A percentile compares a stretch with the other conserved stretches of the same genome.
These are phyloP conservation scores for Mesocentrotus franciscanus DNA, from an alignment of 53 echinoderm and acorn worm species.

Conservation along the genomic window DNA sequence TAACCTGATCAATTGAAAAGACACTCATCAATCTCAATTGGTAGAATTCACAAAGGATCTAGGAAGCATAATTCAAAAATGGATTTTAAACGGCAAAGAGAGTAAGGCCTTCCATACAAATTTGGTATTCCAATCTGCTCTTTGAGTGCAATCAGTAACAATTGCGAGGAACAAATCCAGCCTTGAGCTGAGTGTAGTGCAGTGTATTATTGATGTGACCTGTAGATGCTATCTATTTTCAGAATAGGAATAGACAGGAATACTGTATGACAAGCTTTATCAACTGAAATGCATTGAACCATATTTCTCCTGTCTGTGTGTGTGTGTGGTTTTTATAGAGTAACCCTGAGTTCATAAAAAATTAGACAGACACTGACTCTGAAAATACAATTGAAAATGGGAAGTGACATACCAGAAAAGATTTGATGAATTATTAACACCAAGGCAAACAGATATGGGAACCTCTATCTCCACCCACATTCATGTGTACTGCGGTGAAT, in stretches of 20 bases:
- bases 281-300: background rate
- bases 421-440: background rate
- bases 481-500: background rate
- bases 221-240: background rate
- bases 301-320: background rate
- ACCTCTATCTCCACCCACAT: background rate
- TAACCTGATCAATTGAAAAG: background rate
- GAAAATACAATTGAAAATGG: background rate
- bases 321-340: background rate
- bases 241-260: background rate
- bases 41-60: background rate
- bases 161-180: background rate
- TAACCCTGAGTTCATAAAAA: background rate
- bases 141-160: background rate
- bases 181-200: background rate
- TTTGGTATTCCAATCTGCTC: constrained; percentile 32
- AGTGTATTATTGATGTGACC: background rate
- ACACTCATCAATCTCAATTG: constrained; percentile 23
- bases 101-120: background rate
- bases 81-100: background rate
- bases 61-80: background rate
- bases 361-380: background rate
- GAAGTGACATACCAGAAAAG: background rate
- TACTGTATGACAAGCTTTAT: background rate
- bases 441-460: background rate